A percentile compares a stretch with the other conserved stretches of the same genome.
Conservation (phyloP, 2,113 vertebrate species). For the Pollimyrus isidori region DNA sequence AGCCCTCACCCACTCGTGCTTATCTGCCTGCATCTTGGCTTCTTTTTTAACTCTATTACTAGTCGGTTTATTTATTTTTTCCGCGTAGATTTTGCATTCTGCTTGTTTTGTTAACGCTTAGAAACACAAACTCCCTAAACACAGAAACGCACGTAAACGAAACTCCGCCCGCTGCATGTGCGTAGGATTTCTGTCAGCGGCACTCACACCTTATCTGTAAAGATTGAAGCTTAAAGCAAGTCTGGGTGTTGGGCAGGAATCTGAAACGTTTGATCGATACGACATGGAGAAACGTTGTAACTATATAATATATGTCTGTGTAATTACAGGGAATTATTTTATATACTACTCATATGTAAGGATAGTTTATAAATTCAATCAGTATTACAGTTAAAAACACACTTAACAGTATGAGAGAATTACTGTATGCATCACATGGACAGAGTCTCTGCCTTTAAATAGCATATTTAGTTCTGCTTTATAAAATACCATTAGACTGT, state of each 20-base stretch:
- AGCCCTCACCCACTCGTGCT: constrained; percentile 14
- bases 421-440: constrained; percentile 29
- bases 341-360: constrained; percentile 38
- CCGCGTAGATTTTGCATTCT: neutral
- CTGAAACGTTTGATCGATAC: constrained; percentile 22
- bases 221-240: constrained; percentile 32
- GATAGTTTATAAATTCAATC: constrained; percentile 37
- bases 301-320: constrained; percentile 29
- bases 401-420: constrained; percentile 34
- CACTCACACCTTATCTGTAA: neutral
- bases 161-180: constrained; percentile 15
- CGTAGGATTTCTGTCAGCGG: constrained; percentile 23
- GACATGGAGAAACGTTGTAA: constrained; percentile 42
- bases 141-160: neutral
- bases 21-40: constrained; percentile 7
- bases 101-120: neutral
- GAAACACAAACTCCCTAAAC: neutral
- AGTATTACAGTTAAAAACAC: constrained; percentile 35
- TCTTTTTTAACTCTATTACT: constrained; percentile 7
- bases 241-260: constrained; percentile 22
- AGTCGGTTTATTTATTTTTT: neutral
- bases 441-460: constrained; percentile 3
- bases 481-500: constrained; percentile 67
- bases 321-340: constrained; percentile 41
- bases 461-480: constrained; percentile 29